Percentiles rank a stretch among this genome's conserved stretches.
These are phyloP conservation scores for Chaetorhynchus papuensis DNA, from an alignment of 2,113 vertebrate species.

Conservation along the genomic window DNA sequence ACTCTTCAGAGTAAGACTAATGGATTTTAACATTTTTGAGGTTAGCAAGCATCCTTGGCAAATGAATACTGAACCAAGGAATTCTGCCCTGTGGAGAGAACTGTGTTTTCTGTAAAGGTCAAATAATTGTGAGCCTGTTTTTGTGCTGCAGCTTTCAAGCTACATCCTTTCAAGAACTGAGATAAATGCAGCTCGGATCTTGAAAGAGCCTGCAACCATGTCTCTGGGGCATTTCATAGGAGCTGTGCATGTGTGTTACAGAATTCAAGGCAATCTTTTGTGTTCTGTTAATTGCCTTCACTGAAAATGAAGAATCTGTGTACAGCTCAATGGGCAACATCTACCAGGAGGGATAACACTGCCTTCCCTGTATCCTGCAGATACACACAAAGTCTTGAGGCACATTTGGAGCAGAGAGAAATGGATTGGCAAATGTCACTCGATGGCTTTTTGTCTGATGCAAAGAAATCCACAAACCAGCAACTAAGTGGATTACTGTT, in stretches of 20 bases:
- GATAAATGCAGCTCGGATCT: background rate
- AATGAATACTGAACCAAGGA: background rate
- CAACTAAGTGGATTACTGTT: background rate
- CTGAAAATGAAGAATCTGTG: background rate
- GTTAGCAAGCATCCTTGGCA: background rate
- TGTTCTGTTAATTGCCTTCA: conserved; percentile 26
- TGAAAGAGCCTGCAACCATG: background rate
- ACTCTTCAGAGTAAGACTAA: background rate
- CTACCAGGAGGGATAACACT: background rate
- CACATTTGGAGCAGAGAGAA: background rate
- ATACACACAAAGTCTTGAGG: background rate
- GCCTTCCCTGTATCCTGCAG: background rate
- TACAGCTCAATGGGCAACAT: background rate
- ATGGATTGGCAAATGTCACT: background rate
- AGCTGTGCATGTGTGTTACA: background rate
- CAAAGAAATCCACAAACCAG: background rate
- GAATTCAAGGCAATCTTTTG: conserved; percentile 33
- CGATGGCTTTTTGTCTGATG: background rate
- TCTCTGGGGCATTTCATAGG: background rate
- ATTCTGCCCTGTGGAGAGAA: background rate
- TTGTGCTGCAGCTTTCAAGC: background rate
- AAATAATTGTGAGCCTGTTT: background rate
- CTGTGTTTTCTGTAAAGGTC: conserved; percentile 27
- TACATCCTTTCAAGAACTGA: conserved; percentile 7
- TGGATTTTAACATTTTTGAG: background rate